Percentiles rank a stretch among this genome's conserved stretches.
Conservation (phyloP, 2,113 vertebrate genomes). For the Acanthochromis polyacanthus region DNA sequence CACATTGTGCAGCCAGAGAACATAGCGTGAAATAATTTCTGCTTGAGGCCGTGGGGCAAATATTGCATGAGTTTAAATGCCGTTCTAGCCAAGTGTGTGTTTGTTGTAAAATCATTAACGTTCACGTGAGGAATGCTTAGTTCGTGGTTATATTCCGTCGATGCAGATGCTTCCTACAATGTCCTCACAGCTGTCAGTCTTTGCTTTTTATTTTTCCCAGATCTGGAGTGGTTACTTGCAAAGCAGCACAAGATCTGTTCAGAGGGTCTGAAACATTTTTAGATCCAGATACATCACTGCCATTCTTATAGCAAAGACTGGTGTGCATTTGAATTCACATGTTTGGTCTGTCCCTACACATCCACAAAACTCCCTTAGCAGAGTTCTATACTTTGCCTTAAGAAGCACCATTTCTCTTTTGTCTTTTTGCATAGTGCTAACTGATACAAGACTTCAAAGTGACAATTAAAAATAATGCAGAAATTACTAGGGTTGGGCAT, state of each 20-base stretch:
- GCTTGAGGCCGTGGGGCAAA: constrained; percentile 57
- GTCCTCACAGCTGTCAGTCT: constrained; percentile 29
- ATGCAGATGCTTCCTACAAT: constrained; percentile 44
- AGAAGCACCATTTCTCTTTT: constrained; percentile 41
- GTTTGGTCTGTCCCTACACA: constrained; percentile 16
- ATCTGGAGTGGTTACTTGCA: constrained; percentile 15
- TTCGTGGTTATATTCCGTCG: constrained; percentile 54
- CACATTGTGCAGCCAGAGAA: constrained; percentile 71
- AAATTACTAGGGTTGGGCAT: constrained; percentile 4
- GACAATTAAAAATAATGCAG: constrained; percentile 26
- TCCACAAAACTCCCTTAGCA: constrained; percentile 29
- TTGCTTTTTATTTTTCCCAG: constrained; percentile 23
- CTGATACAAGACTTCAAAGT: constrained; percentile 11
- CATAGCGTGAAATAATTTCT: constrained; percentile 55
- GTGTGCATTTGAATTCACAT: constrained; percentile 16
- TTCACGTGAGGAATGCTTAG: constrained; percentile 64
- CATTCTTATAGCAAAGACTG: constrained; percentile 24
- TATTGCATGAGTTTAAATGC: constrained; percentile 80
- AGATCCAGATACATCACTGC: constrained; percentile 44
- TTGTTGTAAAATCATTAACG: constrained; percentile 68
- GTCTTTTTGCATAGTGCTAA: constrained; percentile 25
- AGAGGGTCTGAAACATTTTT: not conserved
- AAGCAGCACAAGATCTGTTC: constrained; percentile 1
- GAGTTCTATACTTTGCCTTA: constrained; percentile 69
- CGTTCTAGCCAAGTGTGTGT: constrained; percentile 74